A percentile compares a stretch with the other conserved stretches of the same genome.
These are phyloP conservation scores for Tetramorium parvispinum DNA, from an alignment of 1,140 invertebrate species.

Conservation along the genomic window DNA sequence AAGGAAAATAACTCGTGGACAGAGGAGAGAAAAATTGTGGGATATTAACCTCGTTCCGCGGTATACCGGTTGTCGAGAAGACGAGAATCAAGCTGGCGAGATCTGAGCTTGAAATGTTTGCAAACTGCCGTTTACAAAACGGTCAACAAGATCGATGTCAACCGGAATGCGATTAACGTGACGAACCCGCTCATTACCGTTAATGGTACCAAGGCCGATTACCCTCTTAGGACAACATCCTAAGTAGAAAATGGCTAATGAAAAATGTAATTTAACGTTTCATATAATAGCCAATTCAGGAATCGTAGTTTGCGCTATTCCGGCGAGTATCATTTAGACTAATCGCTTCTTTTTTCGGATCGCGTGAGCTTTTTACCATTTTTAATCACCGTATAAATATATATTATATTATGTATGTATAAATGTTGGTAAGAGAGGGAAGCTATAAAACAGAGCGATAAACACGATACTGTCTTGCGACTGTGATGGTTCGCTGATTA, in stretches of 20 bases:
- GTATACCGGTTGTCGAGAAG: not conserved
- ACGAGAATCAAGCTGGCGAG: conserved; percentile 5
- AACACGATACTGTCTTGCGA: not conserved
- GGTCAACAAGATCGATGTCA: not conserved
- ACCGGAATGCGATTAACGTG: conserved; percentile 9
- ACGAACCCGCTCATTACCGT: not conserved
- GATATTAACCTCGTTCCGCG: conserved; percentile 47
- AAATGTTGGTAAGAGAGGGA: not conserved
- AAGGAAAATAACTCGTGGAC: conserved; percentile 41
- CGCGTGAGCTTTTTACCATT: conserved; percentile 11
- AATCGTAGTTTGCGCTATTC: not conserved
- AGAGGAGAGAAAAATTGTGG: conserved; percentile 31
- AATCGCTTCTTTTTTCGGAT: not conserved
- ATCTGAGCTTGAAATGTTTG: not conserved
- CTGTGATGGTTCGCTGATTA: not conserved
- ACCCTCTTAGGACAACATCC: not conserved
- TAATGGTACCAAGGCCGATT: conserved; percentile 1
- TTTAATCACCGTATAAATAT: conserved; percentile 24
- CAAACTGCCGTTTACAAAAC: conserved; percentile 42
- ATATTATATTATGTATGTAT: not conserved
- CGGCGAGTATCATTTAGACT: not conserved
- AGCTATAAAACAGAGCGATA: conserved; percentile 33
- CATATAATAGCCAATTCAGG: not conserved
- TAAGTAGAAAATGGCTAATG: not conserved
- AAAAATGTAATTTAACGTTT: not conserved